Percentiles rank a stretch among this genome's conserved stretches.
Conservation (phyloP, 2,888 invertebrate genomes). For the Drosophila demipolita region DNA sequence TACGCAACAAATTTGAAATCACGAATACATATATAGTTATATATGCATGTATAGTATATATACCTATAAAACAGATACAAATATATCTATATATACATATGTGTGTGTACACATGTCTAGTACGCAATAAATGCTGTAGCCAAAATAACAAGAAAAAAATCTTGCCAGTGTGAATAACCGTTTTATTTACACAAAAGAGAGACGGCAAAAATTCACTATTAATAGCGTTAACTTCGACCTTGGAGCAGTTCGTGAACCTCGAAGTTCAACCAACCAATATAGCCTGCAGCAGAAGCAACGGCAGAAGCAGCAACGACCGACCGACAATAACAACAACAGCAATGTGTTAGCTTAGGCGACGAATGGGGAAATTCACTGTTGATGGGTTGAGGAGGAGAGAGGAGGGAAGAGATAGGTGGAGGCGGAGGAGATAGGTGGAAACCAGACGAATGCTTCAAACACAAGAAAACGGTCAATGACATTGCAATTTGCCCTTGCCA, state of each 20-base stretch:
- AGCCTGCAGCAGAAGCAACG: constrained; percentile 47
- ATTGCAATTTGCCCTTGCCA: constrained; percentile 55
- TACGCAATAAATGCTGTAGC: constrained; percentile 26
- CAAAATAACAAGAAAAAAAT: constrained; percentile 28
- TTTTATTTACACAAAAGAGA: constrained; percentile 71
- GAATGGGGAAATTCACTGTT: constrained; percentile 46
- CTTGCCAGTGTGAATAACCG: constrained; percentile 74
- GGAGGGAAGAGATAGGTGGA: background rate
- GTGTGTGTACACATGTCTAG: constrained; percentile 6
- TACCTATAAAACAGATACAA: background rate
- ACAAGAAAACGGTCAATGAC: constrained; percentile 63
- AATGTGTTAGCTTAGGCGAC: constrained; percentile 61
- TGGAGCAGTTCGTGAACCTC: constrained; percentile 76
- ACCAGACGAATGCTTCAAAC: constrained; percentile 67
- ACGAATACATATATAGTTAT: background rate
- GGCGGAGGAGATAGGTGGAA: constrained; percentile 21
- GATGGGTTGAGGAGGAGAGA: constrained; percentile 5
- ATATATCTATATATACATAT: background rate
- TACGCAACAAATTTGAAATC: background rate
- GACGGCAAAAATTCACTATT: constrained; percentile 73
- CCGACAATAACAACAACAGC: constrained; percentile 32
- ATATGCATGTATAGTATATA: background rate
- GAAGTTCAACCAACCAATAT: constrained; percentile 71
- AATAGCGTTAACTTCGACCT: constrained; percentile 79
- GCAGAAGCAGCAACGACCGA: constrained; percentile 29